Evolutionary conservation across 2,797 vertebrate species (phyloP).

Genomic region (Squalus acanthias): DNA sequence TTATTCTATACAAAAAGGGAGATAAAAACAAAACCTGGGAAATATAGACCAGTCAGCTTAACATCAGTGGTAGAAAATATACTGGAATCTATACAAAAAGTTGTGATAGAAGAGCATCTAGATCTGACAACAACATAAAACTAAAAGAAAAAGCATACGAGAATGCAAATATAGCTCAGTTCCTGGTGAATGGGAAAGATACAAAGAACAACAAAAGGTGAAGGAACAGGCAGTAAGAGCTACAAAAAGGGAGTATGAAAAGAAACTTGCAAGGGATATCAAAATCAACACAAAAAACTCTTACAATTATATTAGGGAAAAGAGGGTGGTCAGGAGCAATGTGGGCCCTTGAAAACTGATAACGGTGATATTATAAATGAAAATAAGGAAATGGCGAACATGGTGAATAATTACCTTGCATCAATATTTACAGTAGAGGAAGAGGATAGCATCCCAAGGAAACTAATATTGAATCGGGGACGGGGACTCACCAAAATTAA

Average conservation of each 20-base stretch:
- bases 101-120: too few species aligned
- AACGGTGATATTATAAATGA: not conserved
- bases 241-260: not conserved
- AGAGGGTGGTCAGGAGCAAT: not conserved
- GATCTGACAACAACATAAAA: too few species aligned
- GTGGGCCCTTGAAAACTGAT: not conserved
- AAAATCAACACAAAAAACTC: not conserved
- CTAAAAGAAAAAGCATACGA: too few species aligned
- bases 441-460: not conserved
- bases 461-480: too few species aligned
- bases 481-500: too few species aligned
- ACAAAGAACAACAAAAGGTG: not conserved
- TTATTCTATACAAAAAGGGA: too few species aligned
- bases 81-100: too few species aligned
- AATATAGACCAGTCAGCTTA: too few species aligned
- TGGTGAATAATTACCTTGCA: not conserved
- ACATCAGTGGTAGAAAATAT: too few species aligned
- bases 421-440: not conserved
- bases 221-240: not conserved
- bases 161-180: too few species aligned
- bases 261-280: not conserved
- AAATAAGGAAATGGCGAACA: not conserved
- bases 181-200: too few species aligned
- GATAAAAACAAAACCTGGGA: too few species aligned
- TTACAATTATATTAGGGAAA: not conserved